Conservation (phyloP, 2,113 vertebrate genomes). For the Micronycteris hirsuta region DNA sequence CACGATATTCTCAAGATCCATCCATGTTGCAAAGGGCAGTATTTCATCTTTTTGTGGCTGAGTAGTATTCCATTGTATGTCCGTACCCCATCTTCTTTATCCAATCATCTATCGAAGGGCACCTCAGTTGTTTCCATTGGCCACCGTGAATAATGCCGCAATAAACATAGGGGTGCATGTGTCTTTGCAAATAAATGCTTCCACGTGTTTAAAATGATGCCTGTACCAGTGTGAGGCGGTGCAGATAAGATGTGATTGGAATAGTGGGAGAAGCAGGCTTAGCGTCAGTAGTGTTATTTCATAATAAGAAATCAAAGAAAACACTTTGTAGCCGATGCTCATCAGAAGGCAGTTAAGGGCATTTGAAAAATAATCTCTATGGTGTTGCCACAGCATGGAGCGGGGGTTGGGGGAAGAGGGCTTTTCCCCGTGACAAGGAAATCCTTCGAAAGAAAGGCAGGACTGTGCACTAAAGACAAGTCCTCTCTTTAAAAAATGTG, state of each 20-base stretch:
- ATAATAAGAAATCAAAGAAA: neutral
- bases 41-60: neutral
- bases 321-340: neutral
- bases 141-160: neutral
- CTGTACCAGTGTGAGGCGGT: fast-evolving
- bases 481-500: constrained; percentile 15
- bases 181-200: neutral
- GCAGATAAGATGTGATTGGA: neutral
- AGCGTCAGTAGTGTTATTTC: too few species aligned
- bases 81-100: neutral
- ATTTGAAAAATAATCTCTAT: neutral
- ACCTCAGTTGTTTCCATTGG: neutral
- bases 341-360: neutral
- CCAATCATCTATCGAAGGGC: neutral
- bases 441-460: neutral
- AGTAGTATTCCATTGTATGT: neutral
- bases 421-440: neutral
- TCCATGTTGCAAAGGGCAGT: neutral
- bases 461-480: neutral
- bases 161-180: too few species aligned
- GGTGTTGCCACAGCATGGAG: too few species aligned
- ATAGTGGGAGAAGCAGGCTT: neutral
- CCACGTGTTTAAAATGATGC: neutral
- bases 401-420: too few species aligned
- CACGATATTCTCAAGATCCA: neutral